Evolutionary conservation across 2,888 invertebrate species (phyloP).

Genomic region (Dysmachus trigonus): DNA sequence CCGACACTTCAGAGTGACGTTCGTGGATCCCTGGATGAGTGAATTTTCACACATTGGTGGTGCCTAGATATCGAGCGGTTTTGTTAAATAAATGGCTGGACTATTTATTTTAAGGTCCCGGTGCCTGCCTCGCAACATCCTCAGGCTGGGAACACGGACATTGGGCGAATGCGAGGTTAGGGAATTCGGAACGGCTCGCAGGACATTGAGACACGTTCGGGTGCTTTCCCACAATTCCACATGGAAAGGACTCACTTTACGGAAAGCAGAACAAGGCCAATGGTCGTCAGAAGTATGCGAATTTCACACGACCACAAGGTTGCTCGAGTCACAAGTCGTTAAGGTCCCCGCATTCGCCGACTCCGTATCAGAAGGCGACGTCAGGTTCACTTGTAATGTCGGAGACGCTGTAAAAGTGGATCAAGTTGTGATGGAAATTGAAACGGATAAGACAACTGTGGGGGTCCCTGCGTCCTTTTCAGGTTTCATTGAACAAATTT

Average conservation of each 20-base stretch:
- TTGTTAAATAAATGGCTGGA: slow-evolving; percentile 61
- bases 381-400: slow-evolving; percentile 80
- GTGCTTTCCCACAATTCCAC: not conserved
- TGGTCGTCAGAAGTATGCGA: not conserved
- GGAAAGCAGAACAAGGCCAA: not conserved
- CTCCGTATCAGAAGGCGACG: slow-evolving; percentile 95
- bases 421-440: slow-evolving; percentile 95
- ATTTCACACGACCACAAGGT: not conserved
- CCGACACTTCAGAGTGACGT: not conserved
- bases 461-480: slow-evolving; percentile 79
- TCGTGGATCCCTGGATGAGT: not conserved
- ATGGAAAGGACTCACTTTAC: not conserved
- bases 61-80: not conserved
- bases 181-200: not conserved
- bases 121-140: slow-evolving; percentile 63
- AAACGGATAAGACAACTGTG: slow-evolving; percentile 93
- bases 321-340: slow-evolving; percentile 50
- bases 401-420: slow-evolving; percentile 93
- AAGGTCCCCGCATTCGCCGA: slow-evolving; percentile 96
- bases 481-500: slow-evolving; percentile 88
- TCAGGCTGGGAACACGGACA: slow-evolving; percentile 57
- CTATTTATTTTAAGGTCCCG: slow-evolving; percentile 66
- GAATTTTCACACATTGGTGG: not conserved
- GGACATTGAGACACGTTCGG: not conserved
- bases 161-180: slow-evolving; percentile 56